Evolutionary conservation across 37 sponge, comb jelly and placozoan genomes (phyloP), one percentile per base, ranked within the genome.

Genomic region (Chondrilla cf. caribensis): DNA sequence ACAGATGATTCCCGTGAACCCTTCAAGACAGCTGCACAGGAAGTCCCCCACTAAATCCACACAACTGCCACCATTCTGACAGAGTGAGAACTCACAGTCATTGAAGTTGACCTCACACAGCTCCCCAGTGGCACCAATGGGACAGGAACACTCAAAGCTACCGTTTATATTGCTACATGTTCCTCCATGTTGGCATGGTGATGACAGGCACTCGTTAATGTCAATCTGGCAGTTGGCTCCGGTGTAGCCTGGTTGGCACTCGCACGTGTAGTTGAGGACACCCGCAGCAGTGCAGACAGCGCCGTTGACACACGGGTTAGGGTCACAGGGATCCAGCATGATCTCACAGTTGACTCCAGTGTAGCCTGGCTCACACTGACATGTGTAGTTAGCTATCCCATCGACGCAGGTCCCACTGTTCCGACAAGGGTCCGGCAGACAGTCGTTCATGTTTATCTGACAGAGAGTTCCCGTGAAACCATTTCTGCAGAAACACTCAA

Each of bases 401-500:
- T 78, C 81, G 8, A 9, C 31, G 38, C 85, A 85, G 17, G 38
- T 22, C 2, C 79, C 85, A 60, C 51, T 73, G 42, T 85, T 85
- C 26, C 58, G 38, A 85, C 85, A 85, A 9, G 93, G 91, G 1
- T n/a, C 3, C 33, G 29, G 78, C 6, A 14, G 85, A 77, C 93
- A 92, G 6, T 89, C 86, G 82, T 89, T 44, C 21, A 87, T 84
- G 2, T 73, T 71, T 24, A 54, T 31, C 47, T 88, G 37, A 68
- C 95, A 94, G 65, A 82, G 38, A 29, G 58, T 43, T 1, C 95
- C 95, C 18, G 92, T 91, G 88, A 88, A 94, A 8, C 95, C 95
- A 68, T 81, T 81, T 0, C 32, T 33, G 54, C 95, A 94, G 64
- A 86, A 84, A 60, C 95, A 94, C 64, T 87, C 90, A 59, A 81